phyloP scores from a whole-genome alignment of 30 jellyfish, hydroid and myxozoan species.

The Hydractinia echinata region DNA sequence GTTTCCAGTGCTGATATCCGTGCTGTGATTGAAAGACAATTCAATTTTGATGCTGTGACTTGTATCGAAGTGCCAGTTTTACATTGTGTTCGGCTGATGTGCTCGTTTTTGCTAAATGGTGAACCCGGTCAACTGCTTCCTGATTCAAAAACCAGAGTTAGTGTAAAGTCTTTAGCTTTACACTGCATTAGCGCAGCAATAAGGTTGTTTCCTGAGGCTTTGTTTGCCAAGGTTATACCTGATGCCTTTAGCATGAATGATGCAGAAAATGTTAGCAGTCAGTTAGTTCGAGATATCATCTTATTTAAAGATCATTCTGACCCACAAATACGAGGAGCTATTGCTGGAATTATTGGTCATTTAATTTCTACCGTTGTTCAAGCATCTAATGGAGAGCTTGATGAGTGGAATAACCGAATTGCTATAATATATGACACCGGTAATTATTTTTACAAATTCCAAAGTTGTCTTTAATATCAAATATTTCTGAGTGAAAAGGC shows the following conservation, averaged over 20 bases:
- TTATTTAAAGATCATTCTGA: slow-evolving; percentile 63
- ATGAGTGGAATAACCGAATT: slow-evolving; percentile 19
- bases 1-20: slow-evolving; percentile 66
- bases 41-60: slow-evolving; percentile 92
- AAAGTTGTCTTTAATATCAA: no score
- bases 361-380: slow-evolving; percentile 54
- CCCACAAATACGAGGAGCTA: slow-evolving; percentile 86
- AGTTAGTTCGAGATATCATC: slow-evolving; percentile 75
- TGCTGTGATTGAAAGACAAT: slow-evolving; percentile 75
- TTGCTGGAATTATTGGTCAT: slow-evolving; percentile 52
- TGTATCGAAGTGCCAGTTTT: slow-evolving; percentile 91
- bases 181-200: slow-evolving; percentile 74
- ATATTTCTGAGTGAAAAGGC: no score
- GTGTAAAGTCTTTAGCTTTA: slow-evolving; percentile 86
- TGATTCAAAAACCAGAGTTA: slow-evolving; percentile 84
- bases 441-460: neutral
- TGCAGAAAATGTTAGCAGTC: slow-evolving; percentile 30
- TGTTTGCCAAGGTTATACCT: slow-evolving; percentile 87
- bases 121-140: slow-evolving; percentile 70
- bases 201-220: slow-evolving; percentile 76
- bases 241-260: slow-evolving; percentile 33
- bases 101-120: slow-evolving; percentile 87
- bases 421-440: slow-evolving; percentile 17
- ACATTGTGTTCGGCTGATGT: slow-evolving; percentile 88
- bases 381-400: slow-evolving; percentile 41